Base-by-base conservation (phyloP, 2,113 vertebrate species). In the Channa maculata region DNA sequence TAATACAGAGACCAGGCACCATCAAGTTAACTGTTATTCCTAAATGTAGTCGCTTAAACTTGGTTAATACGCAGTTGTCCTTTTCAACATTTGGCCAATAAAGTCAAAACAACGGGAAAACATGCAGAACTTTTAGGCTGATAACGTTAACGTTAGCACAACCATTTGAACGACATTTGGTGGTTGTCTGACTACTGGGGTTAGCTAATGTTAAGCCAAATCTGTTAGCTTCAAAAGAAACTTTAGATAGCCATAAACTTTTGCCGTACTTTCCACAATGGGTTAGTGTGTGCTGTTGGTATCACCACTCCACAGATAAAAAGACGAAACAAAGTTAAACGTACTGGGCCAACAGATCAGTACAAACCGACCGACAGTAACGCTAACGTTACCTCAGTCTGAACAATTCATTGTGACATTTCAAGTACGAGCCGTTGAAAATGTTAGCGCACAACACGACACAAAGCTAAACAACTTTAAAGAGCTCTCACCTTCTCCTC, bases 401-500 rank as follows among this genome's bases (percentile, higher is more conserved):
- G 24, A 64, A 82, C 85, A 53, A 65, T 81, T 88, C 86, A 90
- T 86, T 89, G 87, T 86, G 50, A 71, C 69, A 54, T 82, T 87
- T 83, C 39, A 75, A 86, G 8, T 51, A 24, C 63, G 58, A 72
- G 62, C 52, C 50, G 67, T 39, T 50, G 52, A 11, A 79, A 84
- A 70, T 2, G n/a, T 61, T 44, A 41, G 5, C 50, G 10, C 58
- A 48, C 67, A 38, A 48, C 55, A 10, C 10, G 24, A 43, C 38
- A 7, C 10, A 51, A 55, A 77, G 11, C 49, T 33, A 8, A 65
- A 73, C 33, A 62, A 84, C 72, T 69, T 77, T 6, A 2, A 0
- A 5, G 13, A 8, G 2, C 36, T 46, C 90, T 93, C 80, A 92
- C 92, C 93, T 88, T 62, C 36, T 7, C 54, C 65, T 66, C 44